phyloP scores from a whole-genome alignment of 2,888 invertebrate genomes.

The Cartodere bifasciata region DNA sequence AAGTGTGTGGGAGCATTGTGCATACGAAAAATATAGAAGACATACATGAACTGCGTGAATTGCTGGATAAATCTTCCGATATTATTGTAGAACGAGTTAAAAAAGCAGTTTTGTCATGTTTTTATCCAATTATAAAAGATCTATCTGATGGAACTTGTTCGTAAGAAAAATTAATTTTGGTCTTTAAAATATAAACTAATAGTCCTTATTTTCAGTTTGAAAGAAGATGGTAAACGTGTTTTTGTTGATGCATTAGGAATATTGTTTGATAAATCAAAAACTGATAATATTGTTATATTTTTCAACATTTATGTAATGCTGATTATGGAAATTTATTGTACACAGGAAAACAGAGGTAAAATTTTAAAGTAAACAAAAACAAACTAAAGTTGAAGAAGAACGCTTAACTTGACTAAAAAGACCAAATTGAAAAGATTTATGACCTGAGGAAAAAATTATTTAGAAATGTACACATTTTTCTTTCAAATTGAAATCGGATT shows the following conservation, averaged over 20 bases:
- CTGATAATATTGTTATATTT: constrained; percentile 40
- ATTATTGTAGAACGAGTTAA: too few relatives aligned
- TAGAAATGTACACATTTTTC: constrained; percentile 11
- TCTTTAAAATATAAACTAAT: constrained; percentile 1
- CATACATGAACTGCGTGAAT: too few relatives aligned
- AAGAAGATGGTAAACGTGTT: constrained; percentile 37
- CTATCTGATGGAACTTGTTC: constrained; percentile 18
- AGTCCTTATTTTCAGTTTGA: constrained; percentile 21
- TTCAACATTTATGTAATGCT: constrained; percentile 43
- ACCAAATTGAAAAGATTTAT: too few relatives aligned
- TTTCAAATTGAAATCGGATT: constrained; percentile 3
- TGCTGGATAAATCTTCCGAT: too few relatives aligned
- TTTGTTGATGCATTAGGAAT: constrained; percentile 39
- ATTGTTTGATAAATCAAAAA: constrained; percentile 37
- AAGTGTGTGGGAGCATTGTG: too few relatives aligned
- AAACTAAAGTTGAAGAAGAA: too few relatives aligned
- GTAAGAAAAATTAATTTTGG: constrained; percentile 12
- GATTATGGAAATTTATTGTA: constrained; percentile 43
- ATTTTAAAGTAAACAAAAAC: too few relatives aligned
- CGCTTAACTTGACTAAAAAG: too few relatives aligned
- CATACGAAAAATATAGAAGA: too few relatives aligned
- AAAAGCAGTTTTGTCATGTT: constrained; percentile 18
- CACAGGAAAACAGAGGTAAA: too few relatives aligned
- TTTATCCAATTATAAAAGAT: constrained; percentile 21
- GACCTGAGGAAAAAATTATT: too few relatives aligned